Evolutionary conservation across 2,113 vertebrate genomes (phyloP).

Genomic region (Chloropsis cyanopogon): DNA sequence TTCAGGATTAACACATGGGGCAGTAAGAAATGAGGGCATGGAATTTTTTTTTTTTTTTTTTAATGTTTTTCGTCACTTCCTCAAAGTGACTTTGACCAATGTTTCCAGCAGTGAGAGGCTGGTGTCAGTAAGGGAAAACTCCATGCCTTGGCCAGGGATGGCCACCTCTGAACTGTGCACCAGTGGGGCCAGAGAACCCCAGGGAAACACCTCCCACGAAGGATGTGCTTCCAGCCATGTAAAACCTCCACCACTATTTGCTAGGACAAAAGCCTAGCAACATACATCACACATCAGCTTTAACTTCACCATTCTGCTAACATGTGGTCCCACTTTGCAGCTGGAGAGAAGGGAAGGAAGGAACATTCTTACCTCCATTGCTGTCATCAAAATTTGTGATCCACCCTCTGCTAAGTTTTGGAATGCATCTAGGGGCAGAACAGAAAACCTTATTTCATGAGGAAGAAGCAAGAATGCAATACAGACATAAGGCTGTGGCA

Average conservation of each 20-base stretch:
- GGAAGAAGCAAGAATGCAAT: neutral
- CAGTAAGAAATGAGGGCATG: neutral
- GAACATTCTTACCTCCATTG: conserved; percentile 60
- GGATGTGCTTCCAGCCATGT: neutral
- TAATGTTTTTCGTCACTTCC: neutral
- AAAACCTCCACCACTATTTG: neutral
- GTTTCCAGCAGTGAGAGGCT: neutral
- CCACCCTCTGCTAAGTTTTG: conserved; percentile 54
- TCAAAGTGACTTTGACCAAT: neutral
- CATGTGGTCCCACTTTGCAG: neutral
- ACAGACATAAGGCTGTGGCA: neutral
- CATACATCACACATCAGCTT: neutral
- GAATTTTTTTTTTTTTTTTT: neutral
- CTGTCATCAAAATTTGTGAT: conserved; percentile 28
- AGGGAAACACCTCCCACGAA: neutral
- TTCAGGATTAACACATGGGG: neutral
- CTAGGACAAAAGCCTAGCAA: neutral
- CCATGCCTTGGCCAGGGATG: neutral
- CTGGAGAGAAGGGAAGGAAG: neutral
- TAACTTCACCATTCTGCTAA: neutral
- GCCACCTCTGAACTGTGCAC: neutral
- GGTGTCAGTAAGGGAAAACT: neutral
- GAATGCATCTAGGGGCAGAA: conserved; percentile 63
- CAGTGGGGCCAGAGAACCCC: neutral
- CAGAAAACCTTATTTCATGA: neutral